Base-by-base conservation (phyloP, 2,113 vertebrate genomes). In the Pitta sordida region DNA sequence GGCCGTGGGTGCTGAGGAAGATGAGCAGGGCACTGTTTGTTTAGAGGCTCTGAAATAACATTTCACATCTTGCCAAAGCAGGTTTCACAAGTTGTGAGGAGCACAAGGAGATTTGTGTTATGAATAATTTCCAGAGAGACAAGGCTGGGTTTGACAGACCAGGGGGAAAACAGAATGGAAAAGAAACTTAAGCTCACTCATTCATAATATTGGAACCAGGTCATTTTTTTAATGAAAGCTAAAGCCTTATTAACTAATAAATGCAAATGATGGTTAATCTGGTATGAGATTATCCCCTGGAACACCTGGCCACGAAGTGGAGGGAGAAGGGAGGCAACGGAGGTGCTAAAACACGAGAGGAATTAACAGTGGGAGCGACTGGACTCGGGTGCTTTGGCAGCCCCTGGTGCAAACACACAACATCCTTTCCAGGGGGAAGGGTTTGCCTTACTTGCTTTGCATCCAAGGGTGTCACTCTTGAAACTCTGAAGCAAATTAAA, bases 401-500 rank as follows among this genome's bases (percentile, higher is more conserved):
- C 53, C 88, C 48, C 62, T 52, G 73, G 36, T 44, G 64, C 22
- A 34, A 21, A 60, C 32, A 78, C 21, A 30, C 13, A 34, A 48
- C 14, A 34, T 21, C 65, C 29, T 49, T 59, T 68, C 41, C 39
- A 11, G 2, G 7, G 62, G 19, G 20, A 87, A 15, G 29, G 10
- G 63, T 56, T 24, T 62, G 29, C 64, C 52, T 67, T 51, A 27
- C 64, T 70, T 78, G 64, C 76, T 95, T 91, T 63, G 51, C 56
- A 90, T 56, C 68, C 37, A 49, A 70, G 30, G 29, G 23, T 87
- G 58, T 83, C 53, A 82, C 71, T 82, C 62, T 36, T 41, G 44
- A 80, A 92, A 76, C 65, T 77, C 39, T 36, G 41, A 89, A 82
- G 82, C 62, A 91, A 93, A 92, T 46, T 79, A 58, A 94, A 91